Evolutionary conservation across 2,113 vertebrate species (phyloP).

Genomic region (Gorilla gorilla): DNA sequence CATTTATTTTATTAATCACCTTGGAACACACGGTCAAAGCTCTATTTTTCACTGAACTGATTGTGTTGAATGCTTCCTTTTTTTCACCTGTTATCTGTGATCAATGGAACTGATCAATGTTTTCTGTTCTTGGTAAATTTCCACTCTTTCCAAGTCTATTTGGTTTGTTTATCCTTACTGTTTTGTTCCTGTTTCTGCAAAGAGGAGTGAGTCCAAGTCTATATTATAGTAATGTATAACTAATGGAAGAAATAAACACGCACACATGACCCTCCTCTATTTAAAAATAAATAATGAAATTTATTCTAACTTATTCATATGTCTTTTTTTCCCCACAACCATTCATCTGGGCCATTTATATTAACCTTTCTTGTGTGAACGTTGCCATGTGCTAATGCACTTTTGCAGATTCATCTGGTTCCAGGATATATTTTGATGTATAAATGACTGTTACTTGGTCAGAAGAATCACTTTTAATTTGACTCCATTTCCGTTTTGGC

Average conservation of each 20-base stretch:
- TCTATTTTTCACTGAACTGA: neutral
- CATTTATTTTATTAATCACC: neutral
- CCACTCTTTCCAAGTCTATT: neutral
- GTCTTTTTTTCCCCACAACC: neutral
- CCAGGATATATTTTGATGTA: neutral
- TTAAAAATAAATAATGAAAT: neutral
- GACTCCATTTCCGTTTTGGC: neutral
- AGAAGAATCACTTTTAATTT: constrained; percentile 10
- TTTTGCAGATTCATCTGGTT: neutral
- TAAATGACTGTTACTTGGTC: neutral
- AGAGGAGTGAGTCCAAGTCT: neutral
- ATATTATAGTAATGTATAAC: neutral
- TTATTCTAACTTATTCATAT: neutral
- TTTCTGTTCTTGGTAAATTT: constrained; percentile 12
- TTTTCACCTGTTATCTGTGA: neutral
- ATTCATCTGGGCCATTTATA: neutral
- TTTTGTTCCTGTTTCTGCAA: constrained; percentile 1
- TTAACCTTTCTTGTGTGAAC: neutral
- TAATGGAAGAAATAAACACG: neutral
- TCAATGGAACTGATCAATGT: neutral
- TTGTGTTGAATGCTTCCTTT: neutral
- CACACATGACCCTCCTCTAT: neutral
- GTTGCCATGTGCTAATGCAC: neutral
- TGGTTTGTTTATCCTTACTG: constrained; percentile 28
- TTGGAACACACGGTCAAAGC: neutral